Evolutionary conservation across 2,797 vertebrate genomes (phyloP).

Genomic region (Takifugu rubripes): DNA sequence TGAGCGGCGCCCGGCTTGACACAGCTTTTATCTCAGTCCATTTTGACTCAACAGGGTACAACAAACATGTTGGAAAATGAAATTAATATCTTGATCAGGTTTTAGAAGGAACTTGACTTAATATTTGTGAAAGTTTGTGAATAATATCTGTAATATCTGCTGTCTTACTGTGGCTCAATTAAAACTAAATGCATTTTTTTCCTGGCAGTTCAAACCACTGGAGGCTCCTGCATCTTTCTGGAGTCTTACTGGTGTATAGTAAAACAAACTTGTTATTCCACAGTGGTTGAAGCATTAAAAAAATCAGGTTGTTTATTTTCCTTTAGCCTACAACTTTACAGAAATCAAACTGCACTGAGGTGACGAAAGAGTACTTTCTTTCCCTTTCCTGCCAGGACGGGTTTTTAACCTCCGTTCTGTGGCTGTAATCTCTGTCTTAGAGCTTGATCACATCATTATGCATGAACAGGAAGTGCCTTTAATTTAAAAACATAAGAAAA

Average conservation of each 20-base stretch:
- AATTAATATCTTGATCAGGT: not conserved
- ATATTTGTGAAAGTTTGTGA: not conserved
- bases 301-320: constrained; percentile 11
- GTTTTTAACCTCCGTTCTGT: constrained; percentile 4
- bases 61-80: constrained; percentile 18
- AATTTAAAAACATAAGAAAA: too few species aligned
- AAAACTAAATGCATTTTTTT: not conserved
- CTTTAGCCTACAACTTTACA: constrained; percentile 7
- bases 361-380: constrained; percentile 15
- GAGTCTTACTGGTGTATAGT: constrained; percentile 8
- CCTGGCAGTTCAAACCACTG: not conserved
- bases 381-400: constrained; percentile 13
- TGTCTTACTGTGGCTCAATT: too few species aligned
- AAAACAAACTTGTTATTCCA: constrained; percentile 5
- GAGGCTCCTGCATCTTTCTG: constrained; percentile 4
- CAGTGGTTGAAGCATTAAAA: constrained; percentile 4
- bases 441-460: too few species aligned
- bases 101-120: not conserved
- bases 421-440: not conserved
- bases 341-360: constrained; percentile 3
- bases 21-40: constrained; percentile 20
- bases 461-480: too few species aligned
- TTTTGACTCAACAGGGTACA: constrained; percentile 29
- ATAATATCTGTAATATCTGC: too few species aligned
- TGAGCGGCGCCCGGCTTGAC: constrained; percentile 34